Evolutionary conservation across 2,888 invertebrate species (phyloP).

Genomic region (Drosophila monieri): DNA sequence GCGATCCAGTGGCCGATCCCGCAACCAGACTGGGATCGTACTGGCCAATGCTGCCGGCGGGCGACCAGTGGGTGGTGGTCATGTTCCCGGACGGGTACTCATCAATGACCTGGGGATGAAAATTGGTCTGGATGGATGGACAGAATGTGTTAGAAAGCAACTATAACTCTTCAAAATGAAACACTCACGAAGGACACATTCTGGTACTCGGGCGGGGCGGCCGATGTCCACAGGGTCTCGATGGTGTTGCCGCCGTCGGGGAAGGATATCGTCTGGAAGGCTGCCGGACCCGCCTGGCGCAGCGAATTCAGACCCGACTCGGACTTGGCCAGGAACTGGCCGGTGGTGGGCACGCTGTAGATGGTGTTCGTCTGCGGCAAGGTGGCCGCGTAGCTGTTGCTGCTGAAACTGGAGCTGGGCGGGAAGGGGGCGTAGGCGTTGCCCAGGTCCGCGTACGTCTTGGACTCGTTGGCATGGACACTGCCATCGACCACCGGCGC

Average conservation of each 20-base stretch:
- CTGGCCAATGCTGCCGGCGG: conserved; percentile 50
- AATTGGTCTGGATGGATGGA: conserved; percentile 67
- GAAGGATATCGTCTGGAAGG: conserved; percentile 75
- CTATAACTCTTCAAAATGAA: not conserved
- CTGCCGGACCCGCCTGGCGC: conserved; percentile 73
- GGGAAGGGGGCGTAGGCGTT: conserved; percentile 76
- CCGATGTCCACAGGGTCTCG: conserved; percentile 72
- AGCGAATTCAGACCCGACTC: conserved; percentile 82
- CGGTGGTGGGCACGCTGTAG: conserved; percentile 78
- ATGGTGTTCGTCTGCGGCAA: conserved; percentile 73
- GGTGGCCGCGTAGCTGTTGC: conserved; percentile 68
- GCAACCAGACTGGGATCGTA: conserved; percentile 67
- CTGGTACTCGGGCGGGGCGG: conserved; percentile 74
- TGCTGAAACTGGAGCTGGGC: conserved; percentile 64
- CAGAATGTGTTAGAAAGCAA: not conserved
- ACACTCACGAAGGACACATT: conserved; percentile 79
- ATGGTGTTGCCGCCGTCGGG: conserved; percentile 75
- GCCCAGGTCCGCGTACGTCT: conserved; percentile 83
- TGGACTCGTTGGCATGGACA: conserved; percentile 77
- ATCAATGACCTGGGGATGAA: conserved; percentile 82
- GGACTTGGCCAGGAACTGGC: conserved; percentile 79
- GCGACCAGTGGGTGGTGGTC: conserved; percentile 69
- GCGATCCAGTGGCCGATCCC: conserved; percentile 45
- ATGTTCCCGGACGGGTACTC: conserved; percentile 78
- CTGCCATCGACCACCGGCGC: conserved; percentile 74